Conservation (phyloP, 2,797 vertebrate genomes). For the Xenopus petersii region DNA sequence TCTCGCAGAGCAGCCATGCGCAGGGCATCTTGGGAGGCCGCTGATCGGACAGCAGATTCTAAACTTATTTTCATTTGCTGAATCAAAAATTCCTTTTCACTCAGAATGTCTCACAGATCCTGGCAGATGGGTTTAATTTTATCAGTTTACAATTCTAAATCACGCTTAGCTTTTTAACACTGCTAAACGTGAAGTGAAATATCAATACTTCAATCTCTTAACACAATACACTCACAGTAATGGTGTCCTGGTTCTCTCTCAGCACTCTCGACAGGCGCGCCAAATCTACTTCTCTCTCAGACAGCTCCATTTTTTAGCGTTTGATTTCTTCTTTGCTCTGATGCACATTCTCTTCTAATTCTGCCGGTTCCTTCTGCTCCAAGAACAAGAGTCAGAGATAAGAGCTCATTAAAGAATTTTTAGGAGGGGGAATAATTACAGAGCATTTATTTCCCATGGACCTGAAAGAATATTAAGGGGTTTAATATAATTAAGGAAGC, state of each 20-base stretch:
- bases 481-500: too few relatives aligned
- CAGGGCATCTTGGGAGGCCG: slow-evolving; percentile 26
- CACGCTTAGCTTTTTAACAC: too few relatives aligned
- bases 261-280: slow-evolving; percentile 27
- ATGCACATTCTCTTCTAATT: background rate
- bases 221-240: slow-evolving; percentile 42
- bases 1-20: slow-evolving; percentile 33
- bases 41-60: slow-evolving; percentile 27
- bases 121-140: background rate
- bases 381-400: too few relatives aligned
- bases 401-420: too few relatives aligned
- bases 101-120: slow-evolving; percentile 42
- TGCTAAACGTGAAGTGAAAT: too few relatives aligned
- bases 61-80: slow-evolving; percentile 34
- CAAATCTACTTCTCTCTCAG: slow-evolving; percentile 40
- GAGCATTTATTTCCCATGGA: too few relatives aligned
- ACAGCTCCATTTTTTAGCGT: slow-evolving; percentile 31
- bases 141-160: background rate
- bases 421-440: too few relatives aligned
- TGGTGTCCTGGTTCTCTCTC: slow-evolving; percentile 40
- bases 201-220: too few relatives aligned
- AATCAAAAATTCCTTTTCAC: slow-evolving; percentile 39
- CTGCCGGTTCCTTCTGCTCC: slow-evolving; percentile 15
- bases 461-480: too few relatives aligned
- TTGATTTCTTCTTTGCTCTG: slow-evolving; percentile 12